A percentile compares a stretch with the other conserved stretches of the same genome.
These are phyloP conservation scores for Himalopsyche phryganea DNA, from an alignment of 1,140 invertebrate species.

Conservation along the genomic window DNA sequence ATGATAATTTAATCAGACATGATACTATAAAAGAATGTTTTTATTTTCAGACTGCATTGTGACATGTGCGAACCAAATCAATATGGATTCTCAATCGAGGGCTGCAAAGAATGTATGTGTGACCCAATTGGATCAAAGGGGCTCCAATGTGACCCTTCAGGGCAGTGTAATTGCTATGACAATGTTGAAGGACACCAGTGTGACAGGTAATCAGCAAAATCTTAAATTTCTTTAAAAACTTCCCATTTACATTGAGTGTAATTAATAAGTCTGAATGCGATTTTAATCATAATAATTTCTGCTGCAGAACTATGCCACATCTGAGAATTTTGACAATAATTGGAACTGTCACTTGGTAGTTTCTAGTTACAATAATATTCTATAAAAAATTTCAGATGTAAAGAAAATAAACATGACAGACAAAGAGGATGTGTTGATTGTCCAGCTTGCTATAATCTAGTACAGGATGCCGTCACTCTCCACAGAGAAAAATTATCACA, in stretches of 20 bases:
- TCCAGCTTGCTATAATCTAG: slow-evolving; percentile 89
- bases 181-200: slow-evolving; percentile 90
- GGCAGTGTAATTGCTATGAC: slow-evolving; percentile 85
- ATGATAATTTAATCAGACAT: too few species aligned
- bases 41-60: slow-evolving; percentile 59
- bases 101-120: slow-evolving; percentile 84
- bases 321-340: too few species aligned
- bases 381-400: slow-evolving; percentile 65
- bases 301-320: too few species aligned
- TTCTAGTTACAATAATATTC: too few species aligned
- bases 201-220: too few species aligned
- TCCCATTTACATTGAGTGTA: too few species aligned
- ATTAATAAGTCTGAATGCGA: too few species aligned
- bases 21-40: too few species aligned
- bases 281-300: too few species aligned
- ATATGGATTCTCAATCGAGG: slow-evolving; percentile 85
- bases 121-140: slow-evolving; percentile 82
- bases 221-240: too few species aligned
- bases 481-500: slow-evolving; percentile 75
- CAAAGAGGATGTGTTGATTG: slow-evolving; percentile 85
- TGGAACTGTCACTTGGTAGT: too few species aligned
- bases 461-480: slow-evolving; percentile 80
- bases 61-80: slow-evolving; percentile 81
- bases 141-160: slow-evolving; percentile 76
- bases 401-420: slow-evolving; percentile 87